Evolutionary conservation across 2,888 invertebrate species (phyloP).

Genomic region (Drosophila nigricruria): DNA sequence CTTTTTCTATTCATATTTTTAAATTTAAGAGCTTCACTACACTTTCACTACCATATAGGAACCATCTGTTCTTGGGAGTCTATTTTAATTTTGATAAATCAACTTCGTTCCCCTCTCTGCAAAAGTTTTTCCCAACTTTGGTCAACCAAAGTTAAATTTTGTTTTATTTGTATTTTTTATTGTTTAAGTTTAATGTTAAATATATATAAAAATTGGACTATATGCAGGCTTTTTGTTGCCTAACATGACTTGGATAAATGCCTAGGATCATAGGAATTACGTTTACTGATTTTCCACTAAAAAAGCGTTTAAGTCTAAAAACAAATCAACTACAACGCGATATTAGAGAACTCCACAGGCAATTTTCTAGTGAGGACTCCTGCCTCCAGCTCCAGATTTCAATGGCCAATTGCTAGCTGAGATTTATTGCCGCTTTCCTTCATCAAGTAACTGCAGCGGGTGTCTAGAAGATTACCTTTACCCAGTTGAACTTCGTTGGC

Average conservation of each 20-base stretch:
- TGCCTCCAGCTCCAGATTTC: neutral
- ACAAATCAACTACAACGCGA: conserved; percentile 23
- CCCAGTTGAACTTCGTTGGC: too few relatives aligned
- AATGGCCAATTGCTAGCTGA: too few relatives aligned
- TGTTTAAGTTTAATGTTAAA: conserved; percentile 66
- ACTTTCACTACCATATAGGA: too few relatives aligned
- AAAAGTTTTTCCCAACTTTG: neutral
- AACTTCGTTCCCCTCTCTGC: neutral
- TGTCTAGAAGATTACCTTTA: too few relatives aligned
- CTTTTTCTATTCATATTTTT: too few relatives aligned
- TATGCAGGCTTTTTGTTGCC: conserved; percentile 49
- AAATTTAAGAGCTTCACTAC: too few relatives aligned
- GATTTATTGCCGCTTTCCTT: neutral
- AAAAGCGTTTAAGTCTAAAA: conserved; percentile 60
- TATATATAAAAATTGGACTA: conserved; percentile 79
- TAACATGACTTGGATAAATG: conserved; percentile 67
- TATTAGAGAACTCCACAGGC: neutral
- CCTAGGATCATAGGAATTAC: conserved; percentile 67
- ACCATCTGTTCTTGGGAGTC: too few relatives aligned
- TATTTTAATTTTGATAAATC: too few relatives aligned
- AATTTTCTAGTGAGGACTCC: neutral
- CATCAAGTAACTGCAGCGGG: too few relatives aligned
- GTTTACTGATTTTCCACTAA: conserved; percentile 49
- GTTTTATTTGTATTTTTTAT: conserved; percentile 39
- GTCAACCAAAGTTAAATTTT: neutral